These are phyloP conservation scores for Penaeus monodon DNA, from an alignment of 2,888 invertebrate genomes.

Conservation along the genomic window DNA sequence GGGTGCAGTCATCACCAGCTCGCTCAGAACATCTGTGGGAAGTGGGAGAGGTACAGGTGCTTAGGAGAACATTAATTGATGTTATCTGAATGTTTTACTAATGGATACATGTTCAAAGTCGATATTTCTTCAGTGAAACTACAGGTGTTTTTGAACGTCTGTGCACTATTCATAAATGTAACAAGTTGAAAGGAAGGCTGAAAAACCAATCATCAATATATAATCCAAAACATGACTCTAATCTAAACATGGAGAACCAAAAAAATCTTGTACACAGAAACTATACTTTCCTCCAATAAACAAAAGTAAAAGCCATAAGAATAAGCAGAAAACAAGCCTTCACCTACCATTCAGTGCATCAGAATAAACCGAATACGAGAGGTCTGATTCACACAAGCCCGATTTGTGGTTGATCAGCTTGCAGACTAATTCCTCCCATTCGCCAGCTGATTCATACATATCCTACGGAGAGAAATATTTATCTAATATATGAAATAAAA, in stretches of 20 bases:
- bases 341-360: slow-evolving; percentile 53
- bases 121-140: too few relatives aligned
- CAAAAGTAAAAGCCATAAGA: neutral
- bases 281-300: too few relatives aligned
- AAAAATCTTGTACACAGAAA: too few relatives aligned
- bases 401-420: slow-evolving; percentile 53
- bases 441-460: slow-evolving; percentile 44
- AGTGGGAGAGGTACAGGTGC: too few relatives aligned
- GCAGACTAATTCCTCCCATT: slow-evolving; percentile 54
- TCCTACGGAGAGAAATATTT: slow-evolving; percentile 32
- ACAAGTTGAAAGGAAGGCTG: too few relatives aligned
- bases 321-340: neutral
- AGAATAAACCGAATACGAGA: slow-evolving; percentile 31
- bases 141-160: too few relatives aligned
- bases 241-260: too few relatives aligned
- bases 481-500: neutral
- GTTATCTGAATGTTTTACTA: too few relatives aligned
- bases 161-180: too few relatives aligned
- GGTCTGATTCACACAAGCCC: slow-evolving; percentile 44
- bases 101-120: too few relatives aligned
- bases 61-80: neutral
- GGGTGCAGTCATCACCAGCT: slow-evolving; percentile 45
- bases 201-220: too few relatives aligned
- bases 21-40: slow-evolving; percentile 49
- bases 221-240: too few relatives aligned